These are phyloP conservation scores for Eurystomus gularis DNA, from an alignment of 2,113 vertebrate genomes.

Conservation along the genomic window DNA sequence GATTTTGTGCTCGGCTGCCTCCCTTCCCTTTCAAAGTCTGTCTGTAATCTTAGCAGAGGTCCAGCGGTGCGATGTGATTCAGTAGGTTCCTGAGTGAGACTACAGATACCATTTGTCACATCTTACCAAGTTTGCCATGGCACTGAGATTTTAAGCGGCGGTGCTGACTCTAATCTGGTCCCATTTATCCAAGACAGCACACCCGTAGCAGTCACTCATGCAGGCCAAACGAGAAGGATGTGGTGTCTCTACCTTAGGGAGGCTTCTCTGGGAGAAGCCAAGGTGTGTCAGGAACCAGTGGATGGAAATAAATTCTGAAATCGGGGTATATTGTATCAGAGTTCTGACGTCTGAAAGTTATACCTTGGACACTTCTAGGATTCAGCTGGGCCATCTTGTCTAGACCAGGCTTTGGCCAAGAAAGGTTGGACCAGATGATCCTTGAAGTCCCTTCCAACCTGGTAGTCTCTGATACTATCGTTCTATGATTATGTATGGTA, in stretches of 20 bases:
- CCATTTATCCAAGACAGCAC: rapidly evolving
- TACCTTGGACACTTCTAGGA: too few relatives aligned
- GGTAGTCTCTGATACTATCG: too few relatives aligned
- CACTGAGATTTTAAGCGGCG: neutral
- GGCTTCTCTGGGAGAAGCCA: neutral
- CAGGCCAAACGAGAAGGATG: neutral
- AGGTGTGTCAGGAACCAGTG: rapidly evolving
- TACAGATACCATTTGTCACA: neutral
- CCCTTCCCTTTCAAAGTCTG: neutral
- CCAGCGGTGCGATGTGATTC: neutral
- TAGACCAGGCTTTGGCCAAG: too few relatives aligned
- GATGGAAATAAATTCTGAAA: neutral
- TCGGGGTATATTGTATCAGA: neutral
- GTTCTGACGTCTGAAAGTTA: neutral
- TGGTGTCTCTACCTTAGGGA: neutral
- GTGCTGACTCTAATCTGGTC: neutral
- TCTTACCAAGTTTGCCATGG: neutral
- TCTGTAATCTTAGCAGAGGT: neutral
- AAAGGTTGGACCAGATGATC: too few relatives aligned
- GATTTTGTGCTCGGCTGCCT: neutral
- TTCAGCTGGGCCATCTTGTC: too few relatives aligned
- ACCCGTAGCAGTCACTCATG: neutral
- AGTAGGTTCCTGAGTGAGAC: neutral
- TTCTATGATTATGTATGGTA: too few relatives aligned
- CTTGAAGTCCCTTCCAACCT: too few relatives aligned